Conservation (phyloP, 2,797 vertebrate genomes). For the Danio tinwini region DNA sequence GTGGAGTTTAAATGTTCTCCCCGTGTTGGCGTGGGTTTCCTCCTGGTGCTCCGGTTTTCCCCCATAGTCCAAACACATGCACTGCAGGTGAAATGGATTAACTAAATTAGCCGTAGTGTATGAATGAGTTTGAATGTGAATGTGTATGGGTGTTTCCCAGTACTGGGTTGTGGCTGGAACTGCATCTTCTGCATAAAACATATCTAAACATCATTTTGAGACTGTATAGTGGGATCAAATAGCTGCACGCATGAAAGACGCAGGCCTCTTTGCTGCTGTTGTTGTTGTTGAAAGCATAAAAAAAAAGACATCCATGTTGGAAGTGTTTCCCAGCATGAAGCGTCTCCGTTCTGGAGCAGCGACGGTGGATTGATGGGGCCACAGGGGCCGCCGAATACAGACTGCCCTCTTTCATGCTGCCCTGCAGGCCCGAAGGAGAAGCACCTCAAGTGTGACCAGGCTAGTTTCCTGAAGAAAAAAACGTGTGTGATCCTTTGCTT, state of each 20-base stretch:
- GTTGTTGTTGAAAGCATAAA: not conserved
- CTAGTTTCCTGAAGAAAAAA: conserved; percentile 62
- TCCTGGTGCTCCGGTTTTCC: too few species aligned
- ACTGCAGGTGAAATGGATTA: too few species aligned
- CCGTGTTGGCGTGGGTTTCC: too few species aligned
- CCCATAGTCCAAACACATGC: too few species aligned
- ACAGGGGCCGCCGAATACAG: conserved; percentile 52
- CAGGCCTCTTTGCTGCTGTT: not conserved
- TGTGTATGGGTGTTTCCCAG: too few species aligned
- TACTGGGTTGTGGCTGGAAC: too few species aligned
- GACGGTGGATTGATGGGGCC: conserved; percentile 56
- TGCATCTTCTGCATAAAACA: too few species aligned
- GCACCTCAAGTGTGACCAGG: conserved; percentile 57
- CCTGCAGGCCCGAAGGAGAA: conserved; percentile 48
- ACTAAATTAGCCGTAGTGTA: too few species aligned
- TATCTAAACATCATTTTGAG: too few species aligned
- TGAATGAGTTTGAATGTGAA: too few species aligned
- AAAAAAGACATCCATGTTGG: not conserved
- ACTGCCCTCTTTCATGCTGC: conserved; percentile 60
- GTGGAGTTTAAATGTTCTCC: too few species aligned
- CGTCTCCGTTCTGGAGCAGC: conserved; percentile 31
- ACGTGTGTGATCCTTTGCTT: conserved; percentile 47
- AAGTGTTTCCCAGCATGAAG: conserved; percentile 61
- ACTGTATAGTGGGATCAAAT: not conserved
- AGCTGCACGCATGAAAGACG: not conserved